Conservation (phyloP, 2,888 invertebrate genomes). For the Mythimna lalbum region DNA sequence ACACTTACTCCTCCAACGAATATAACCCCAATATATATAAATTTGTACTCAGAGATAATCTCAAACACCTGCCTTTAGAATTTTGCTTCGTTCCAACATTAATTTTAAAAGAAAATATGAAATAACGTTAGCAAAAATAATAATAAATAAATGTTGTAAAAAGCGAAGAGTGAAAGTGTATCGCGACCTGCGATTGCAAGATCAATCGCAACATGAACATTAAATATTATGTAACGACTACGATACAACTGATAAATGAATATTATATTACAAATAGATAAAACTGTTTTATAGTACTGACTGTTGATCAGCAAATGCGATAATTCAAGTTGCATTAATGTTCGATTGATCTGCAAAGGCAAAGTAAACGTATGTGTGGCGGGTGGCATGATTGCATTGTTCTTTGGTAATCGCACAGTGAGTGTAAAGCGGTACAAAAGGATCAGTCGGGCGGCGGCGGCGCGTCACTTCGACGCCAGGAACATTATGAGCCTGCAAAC, state of each 20-base stretch:
- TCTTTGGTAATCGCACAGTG: constrained; percentile 65
- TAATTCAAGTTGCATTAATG: constrained; percentile 10
- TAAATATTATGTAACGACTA: neutral
- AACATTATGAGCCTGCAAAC: constrained; percentile 95
- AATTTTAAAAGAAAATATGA: constrained; percentile 15
- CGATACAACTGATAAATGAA: neutral
- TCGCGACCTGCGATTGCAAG: constrained; percentile 12
- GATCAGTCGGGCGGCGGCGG: constrained; percentile 15
- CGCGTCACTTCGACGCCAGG: constrained; percentile 93
- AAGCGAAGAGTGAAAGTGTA: constrained; percentile 27
- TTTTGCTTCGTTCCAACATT: constrained; percentile 34
- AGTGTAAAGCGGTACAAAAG: constrained; percentile 46
- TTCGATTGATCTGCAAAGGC: constrained; percentile 23
- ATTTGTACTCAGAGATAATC: constrained; percentile 73
- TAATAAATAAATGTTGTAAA: constrained; percentile 8
- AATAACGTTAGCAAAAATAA: constrained; percentile 20
- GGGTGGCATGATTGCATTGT: constrained; percentile 56
- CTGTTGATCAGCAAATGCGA: constrained; percentile 13
- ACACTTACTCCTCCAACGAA: constrained; percentile 55
- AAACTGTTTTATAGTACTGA: neutral
- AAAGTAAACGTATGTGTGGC: constrained; percentile 5
- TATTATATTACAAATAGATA: constrained; percentile 23
- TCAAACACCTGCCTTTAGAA: constrained; percentile 57
- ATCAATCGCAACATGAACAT: constrained; percentile 20
- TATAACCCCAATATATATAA: constrained; percentile 62